Base-by-base conservation (phyloP, 2,113 vertebrate species). In the Microcebus ravelobensis region DNA sequence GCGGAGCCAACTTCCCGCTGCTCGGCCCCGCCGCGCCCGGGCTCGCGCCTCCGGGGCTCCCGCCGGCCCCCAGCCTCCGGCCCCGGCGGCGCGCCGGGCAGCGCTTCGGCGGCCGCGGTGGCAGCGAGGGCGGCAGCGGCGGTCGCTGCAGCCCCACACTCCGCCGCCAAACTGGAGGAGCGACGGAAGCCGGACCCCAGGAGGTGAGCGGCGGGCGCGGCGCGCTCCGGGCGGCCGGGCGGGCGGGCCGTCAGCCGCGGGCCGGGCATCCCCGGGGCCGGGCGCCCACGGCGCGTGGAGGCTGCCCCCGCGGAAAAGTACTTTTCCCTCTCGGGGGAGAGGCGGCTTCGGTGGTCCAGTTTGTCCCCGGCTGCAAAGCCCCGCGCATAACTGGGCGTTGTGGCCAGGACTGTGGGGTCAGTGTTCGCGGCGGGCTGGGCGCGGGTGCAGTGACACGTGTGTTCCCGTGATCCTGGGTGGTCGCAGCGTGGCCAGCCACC, bases 141-240 rank as follows among this genome's bases (percentile, higher is more conserved):
- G 70, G 63, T 88, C n/a, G 87, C 94, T 67, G 94, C 98, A 42
- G 97, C 96, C 95, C 76, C 94, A 91, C 50, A 97, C 90, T 83
- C 93, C 25, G 88, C 98, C 96, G 97, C 97, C 98, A 97, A 87
- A 79, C 98, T 99, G 98, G 98, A 98, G 92, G 98, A 98, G 1
- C 98, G 98, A 90, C 98, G 98, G 90, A 98, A 98, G 91, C 94
- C 97, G 20, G 98, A 98, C 71, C 97, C 98, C 68, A 87, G 98
- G 91, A 98, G 98, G 98, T 98, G 96, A 98, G 98, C 29, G 57
- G 14, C 8, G 63, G 55, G 45, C 7, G 10, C 45, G 20, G 34
- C 45, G 18, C 6, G 1, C 12, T 15, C 18, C 21, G 2, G 42
- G 29, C 52, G 63, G 80, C 20, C 48, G 59, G 50, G 68, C 55